Base-by-base conservation (phyloP, 2,888 invertebrate species). In the Heliconius aoede region DNA sequence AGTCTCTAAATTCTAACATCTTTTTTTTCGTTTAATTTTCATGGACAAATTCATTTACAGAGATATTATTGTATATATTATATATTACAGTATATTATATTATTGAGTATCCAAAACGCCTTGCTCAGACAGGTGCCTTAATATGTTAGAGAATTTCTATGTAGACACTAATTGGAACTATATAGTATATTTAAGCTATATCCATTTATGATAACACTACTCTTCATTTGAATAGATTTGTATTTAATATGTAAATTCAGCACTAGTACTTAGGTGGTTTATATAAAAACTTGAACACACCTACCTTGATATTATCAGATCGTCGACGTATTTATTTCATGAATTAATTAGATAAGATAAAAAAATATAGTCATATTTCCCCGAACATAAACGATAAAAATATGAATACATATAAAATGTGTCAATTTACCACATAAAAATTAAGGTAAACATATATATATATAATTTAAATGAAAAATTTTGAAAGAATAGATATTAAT, bases 221-320 rank as follows among this genome's bases (percentile, higher is more conserved):
- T 75, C 71, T 60, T 75, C 61, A 75, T 77, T 76, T 77, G 58
- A 77, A 75, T 79, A 64, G 64, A 72, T 67, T 76, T 71, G 71
- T 67, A 40, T 65, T 74, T 73, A 62, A 74, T 78, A 79, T 79
- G 76, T 74, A 69, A 79, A 79, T 78, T 65, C 24, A 58, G 51
- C 46, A 60, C 67, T 75, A 72, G 74, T 76, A 80, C 78, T 80
- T 78, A 75, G 65, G 67, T 75, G 73, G 40, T 58, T 75, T 32
- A 55, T 46, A 73, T 78, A 72, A 76, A 30, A 80, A 73, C 61
- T 78, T 67, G 76, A 74, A 76, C 73, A 76, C 55, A 30, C 60
- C 78, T 74, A 76, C 78, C 78, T 78, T 76, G 75, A 76, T 77
- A 79, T 60, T 72, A 65, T 72, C 32, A 72, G 72, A 60, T 69